Percentiles rank a stretch among this genome's conserved stretches.
Conservation (phyloP, 2,797 vertebrate genomes). For the Schizopygopsis pylzovi region DNA sequence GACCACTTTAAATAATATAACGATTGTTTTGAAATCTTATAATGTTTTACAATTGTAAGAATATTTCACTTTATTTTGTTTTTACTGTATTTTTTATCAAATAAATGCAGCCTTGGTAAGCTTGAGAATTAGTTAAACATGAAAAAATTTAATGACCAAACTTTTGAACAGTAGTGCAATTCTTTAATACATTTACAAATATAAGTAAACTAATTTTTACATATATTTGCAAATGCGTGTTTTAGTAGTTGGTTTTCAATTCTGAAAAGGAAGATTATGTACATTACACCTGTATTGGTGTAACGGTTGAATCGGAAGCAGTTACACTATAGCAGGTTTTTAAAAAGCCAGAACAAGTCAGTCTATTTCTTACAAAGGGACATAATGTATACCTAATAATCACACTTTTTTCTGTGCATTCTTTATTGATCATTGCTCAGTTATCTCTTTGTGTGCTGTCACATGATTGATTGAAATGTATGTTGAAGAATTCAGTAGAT, state of each 20-base stretch:
- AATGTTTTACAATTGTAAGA: background rate
- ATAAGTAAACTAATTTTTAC: background rate
- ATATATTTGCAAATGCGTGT: background rate
- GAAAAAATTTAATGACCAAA: background rate
- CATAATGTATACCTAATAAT: slow-evolving; percentile 44
- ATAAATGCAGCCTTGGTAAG: background rate
- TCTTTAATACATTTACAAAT: background rate
- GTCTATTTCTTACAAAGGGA: slow-evolving; percentile 64
- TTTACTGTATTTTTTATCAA: background rate
- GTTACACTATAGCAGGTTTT: background rate
- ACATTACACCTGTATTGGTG: slow-evolving; percentile 11
- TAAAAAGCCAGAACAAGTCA: slow-evolving; percentile 58
- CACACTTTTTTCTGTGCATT: slow-evolving; percentile 31
- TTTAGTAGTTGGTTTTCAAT: background rate
- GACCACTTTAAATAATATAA: background rate
- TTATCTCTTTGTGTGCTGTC: slow-evolving; percentile 65
- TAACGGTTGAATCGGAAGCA: slow-evolving; percentile 7
- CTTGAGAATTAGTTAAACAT: background rate
- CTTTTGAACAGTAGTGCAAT: background rate
- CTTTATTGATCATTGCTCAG: slow-evolving; percentile 56
- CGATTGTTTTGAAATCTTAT: background rate
- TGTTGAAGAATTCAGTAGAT: slow-evolving; percentile 71
- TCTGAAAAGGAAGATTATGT: slow-evolving; percentile 2
- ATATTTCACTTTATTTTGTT: background rate
- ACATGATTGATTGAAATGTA: slow-evolving; percentile 62